Evolutionary conservation across 1,140 invertebrate species (phyloP), one percentile per base, ranked within the genome.

Genomic region (Eufriesea mexicana): DNA sequence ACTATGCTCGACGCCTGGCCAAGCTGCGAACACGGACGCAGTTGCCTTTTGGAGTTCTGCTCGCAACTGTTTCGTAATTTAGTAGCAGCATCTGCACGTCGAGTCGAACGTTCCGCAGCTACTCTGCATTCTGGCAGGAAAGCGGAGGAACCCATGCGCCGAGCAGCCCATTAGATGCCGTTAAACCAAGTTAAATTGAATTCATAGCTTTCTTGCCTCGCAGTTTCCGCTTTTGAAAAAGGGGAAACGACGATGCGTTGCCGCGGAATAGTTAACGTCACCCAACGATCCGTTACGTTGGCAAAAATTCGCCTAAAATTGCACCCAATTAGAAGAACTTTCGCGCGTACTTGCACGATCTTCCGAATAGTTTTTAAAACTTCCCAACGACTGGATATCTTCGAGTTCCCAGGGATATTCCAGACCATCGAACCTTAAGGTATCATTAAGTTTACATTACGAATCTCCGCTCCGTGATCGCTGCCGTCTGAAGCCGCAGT

Each of bases 31-130:
- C 45, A 67, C 51, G 51, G n/a, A 57, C 28, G 74, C 71, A 72
- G 80, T 86, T 90, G 91, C 90, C 88, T 89, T 91, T 62, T 77
- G 25, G 73, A 59, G 64, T 61, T 77, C 20, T 42, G 18, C 47
- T 54, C 9, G 7, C 25, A 83, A 68, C 81, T 62, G 81, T 78
- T 83, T 61, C 55, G 81, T 70, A 78, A 83, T 83, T 83, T 78
- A 78, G 55, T 62, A 70, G 75, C 2, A 47, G 66, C 81, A 70
- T 70, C 74, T 35, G 75, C 20, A 91, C 84, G 84, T 82, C 75
- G 64, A 67, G 75, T 88, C 72, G 87, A 87, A 89, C 85, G 73
- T 62, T 62, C 42, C 25, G 45, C 57, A 28, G 16, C 83, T 82
- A 42, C 8, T 54, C 62, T 20, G 49, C 16, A 42, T 45, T 54